Evolutionary conservation across 2,888 invertebrate species (phyloP).

Genomic region (Corythucha ciliata): DNA sequence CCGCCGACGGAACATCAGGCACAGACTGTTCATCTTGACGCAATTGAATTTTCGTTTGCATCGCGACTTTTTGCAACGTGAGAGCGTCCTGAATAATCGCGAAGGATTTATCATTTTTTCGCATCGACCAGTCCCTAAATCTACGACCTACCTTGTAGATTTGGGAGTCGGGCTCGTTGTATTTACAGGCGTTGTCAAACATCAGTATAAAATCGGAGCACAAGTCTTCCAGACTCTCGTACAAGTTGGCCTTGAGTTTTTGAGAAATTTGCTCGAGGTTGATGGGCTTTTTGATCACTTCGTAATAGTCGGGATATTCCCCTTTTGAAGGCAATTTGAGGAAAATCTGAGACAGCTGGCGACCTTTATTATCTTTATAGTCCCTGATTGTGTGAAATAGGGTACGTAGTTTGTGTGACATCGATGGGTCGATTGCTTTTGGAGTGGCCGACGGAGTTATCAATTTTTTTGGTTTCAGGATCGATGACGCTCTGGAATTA

Average conservation of each 20-base stretch:
- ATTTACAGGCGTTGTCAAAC: slow-evolving; percentile 95
- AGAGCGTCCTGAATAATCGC: slow-evolving; percentile 67
- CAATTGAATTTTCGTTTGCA: slow-evolving; percentile 84
- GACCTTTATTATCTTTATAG: slow-evolving; percentile 71
- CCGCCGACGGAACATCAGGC: slow-evolving; percentile 79
- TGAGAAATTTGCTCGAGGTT: slow-evolving; percentile 91
- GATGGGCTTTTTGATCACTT: slow-evolving; percentile 91
- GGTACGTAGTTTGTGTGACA: slow-evolving; percentile 62
- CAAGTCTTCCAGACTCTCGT: slow-evolving; percentile 75
- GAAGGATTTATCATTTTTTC: too few species aligned
- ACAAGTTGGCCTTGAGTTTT: slow-evolving; percentile 62
- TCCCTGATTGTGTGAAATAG: slow-evolving; percentile 84
- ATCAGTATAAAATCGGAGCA: slow-evolving; percentile 82
- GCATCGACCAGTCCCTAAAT: too few species aligned
- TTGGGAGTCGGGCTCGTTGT: slow-evolving; percentile 94
- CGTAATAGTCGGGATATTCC: slow-evolving; percentile 96
- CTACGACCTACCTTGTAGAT: slow-evolving; percentile 93
- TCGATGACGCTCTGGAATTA: slow-evolving; percentile 8
- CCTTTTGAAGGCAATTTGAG: slow-evolving; percentile 88
- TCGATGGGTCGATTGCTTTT: slow-evolving; percentile 29
- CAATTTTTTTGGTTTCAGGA: slow-evolving; percentile 27
- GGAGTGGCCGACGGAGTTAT: slow-evolving; percentile 18
- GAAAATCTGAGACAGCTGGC: slow-evolving; percentile 90
- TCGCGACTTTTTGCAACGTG: slow-evolving; percentile 78
- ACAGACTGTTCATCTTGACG: slow-evolving; percentile 75